Evolutionary conservation across 1,140 invertebrate species (phyloP).

Genomic region (Phenacoccus solenopsis): DNA sequence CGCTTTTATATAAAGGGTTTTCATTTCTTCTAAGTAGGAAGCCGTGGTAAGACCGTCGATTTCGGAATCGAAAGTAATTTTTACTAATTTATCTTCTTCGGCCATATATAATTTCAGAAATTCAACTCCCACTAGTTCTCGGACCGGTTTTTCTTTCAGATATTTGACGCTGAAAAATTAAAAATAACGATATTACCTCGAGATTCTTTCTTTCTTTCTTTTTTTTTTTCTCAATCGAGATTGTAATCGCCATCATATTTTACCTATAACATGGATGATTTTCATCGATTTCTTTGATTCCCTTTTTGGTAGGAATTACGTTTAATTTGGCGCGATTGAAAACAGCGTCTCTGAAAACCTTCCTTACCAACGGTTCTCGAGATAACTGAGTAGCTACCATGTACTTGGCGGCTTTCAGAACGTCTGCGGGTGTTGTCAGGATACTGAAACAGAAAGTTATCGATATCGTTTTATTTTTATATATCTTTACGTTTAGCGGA

Average conservation of each 20-base stretch:
- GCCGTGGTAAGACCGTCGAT: conserved; percentile 60
- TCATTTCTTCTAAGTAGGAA: conserved; percentile 78
- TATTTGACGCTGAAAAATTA: conserved; percentile 67
- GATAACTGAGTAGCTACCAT: conserved; percentile 91
- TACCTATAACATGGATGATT: conserved; percentile 66
- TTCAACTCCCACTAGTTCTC: conserved; percentile 78
- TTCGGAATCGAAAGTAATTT: conserved; percentile 54
- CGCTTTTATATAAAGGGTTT: conserved; percentile 73
- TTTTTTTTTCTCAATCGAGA: too few relatives aligned
- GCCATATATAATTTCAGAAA: conserved; percentile 74
- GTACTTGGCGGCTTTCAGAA: conserved; percentile 74
- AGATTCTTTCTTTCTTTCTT: too few relatives aligned
- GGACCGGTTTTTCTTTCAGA: conserved; percentile 85
- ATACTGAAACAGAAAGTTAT: conserved; percentile 33
- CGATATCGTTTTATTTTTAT: neutral
- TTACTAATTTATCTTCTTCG: conserved; percentile 74
- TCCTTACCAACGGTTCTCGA: conserved; percentile 76
- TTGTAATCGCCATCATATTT: conserved; percentile 4
- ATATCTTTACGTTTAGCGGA: neutral
- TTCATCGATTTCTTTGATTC: conserved; percentile 88
- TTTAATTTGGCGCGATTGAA: conserved; percentile 77
- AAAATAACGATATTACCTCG: too few relatives aligned
- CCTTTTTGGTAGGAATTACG: conserved; percentile 77
- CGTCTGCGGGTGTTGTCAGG: conserved; percentile 55
- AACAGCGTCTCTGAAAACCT: conserved; percentile 76